Base-by-base conservation (phyloP, 92 coral and sea anemone species). In the Paragorgia papillata region DNA sequence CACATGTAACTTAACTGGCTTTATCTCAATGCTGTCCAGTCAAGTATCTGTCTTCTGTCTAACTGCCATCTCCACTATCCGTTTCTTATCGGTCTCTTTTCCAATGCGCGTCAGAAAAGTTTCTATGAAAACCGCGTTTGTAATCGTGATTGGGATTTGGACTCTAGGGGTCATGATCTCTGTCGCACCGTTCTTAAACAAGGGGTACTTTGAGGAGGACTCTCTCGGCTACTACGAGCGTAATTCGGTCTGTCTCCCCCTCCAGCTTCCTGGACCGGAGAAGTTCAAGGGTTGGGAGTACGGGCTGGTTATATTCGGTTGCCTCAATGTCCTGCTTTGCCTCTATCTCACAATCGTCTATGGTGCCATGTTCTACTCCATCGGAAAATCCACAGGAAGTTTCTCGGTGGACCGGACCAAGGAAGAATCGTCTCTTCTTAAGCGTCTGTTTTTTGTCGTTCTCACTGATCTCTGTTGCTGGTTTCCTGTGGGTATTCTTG, bases 201-300 rank as follows among this genome's bases (percentile, higher is more conserved):
- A 17, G 8, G 22, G 28, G 13, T 17, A 14, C 33, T 56, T 56
- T 12, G 62, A 56, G 62, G 62, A 56, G 62, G 15, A 22, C 33
- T 22, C 30, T 1, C 3, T 22, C 30, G 30, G 30, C 8, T 22
- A 13, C 30, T 56, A 22, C 33, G 62, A 28, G 10, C 8, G 30
- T 7, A 56, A 56, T 17, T 22, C 62, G 62, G 62, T 56, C 8
- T 56, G 62, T 22, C 62, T 56, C 10, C 62, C 62, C 2, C 62
- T 56, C 9, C 30, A 56, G 30, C 33, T 56, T 3, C 62, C 30
- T 3, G 62, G 62, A 6, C n/a, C n/a, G n/a, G 33, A 56, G 30
- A 28, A 56, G 30, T 22, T 28, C 14, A 56, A 22, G 18, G 62
- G 62, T 17, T 56, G 62, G 62, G 62, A 56, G 62, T 56, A 56